phyloP scores from a whole-genome alignment of 2,113 vertebrate species.

The Nycticryphes semicollaris region DNA sequence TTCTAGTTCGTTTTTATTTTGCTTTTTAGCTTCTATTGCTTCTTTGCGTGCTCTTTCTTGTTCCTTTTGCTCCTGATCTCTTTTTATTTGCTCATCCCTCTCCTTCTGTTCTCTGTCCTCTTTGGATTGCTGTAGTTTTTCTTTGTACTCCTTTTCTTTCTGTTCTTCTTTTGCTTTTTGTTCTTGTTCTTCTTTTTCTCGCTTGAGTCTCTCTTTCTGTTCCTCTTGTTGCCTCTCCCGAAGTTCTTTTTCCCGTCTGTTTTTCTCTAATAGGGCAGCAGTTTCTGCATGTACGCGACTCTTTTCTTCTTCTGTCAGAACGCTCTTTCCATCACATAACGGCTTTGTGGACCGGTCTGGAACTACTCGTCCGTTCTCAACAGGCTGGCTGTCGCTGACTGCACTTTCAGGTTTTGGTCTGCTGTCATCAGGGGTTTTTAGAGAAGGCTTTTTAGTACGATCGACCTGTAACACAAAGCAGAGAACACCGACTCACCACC shows the following conservation, averaged over 20 bases:
- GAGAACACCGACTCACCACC: neutral
- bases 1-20: slow-evolving; percentile 66
- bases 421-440: slow-evolving; percentile 72
- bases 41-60: slow-evolving; percentile 63
- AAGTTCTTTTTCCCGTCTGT: slow-evolving; percentile 80
- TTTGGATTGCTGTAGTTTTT: slow-evolving; percentile 61
- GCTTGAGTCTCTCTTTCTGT: slow-evolving; percentile 68
- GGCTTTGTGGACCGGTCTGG: slow-evolving; percentile 91
- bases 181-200: slow-evolving; percentile 61
- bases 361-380: slow-evolving; percentile 75
- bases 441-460: slow-evolving; percentile 88
- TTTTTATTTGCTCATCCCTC: slow-evolving; percentile 64
- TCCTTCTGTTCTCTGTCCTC: slow-evolving; percentile 74
- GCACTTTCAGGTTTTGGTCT: slow-evolving; percentile 69
- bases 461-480: slow-evolving; percentile 82
- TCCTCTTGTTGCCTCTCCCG: slow-evolving; percentile 73
- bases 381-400: slow-evolving; percentile 63
- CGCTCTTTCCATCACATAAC: neutral
- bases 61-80: slow-evolving; percentile 66
- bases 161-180: slow-evolving; percentile 69
- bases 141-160: slow-evolving; percentile 64
- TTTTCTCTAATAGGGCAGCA: slow-evolving; percentile 78
- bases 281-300: slow-evolving; percentile 79
- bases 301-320: slow-evolving; percentile 84
- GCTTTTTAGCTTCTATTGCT: slow-evolving; percentile 62